Percentiles rank a stretch among this genome's conserved stretches.
These are phyloP conservation scores for Caloenas nicobarica DNA, from an alignment of 2,113 vertebrate species.

Conservation along the genomic window DNA sequence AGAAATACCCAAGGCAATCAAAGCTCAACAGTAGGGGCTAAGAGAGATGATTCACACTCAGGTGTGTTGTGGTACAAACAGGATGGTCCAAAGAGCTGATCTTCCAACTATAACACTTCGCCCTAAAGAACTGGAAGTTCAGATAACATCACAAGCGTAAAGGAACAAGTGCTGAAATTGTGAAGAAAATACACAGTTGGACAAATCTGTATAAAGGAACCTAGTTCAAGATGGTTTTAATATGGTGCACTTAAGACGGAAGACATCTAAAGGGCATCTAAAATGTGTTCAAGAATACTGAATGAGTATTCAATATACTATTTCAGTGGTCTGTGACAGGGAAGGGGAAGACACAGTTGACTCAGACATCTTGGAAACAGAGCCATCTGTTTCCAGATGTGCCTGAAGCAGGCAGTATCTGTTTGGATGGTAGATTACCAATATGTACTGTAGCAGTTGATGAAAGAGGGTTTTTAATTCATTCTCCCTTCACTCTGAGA, in stretches of 20 bases:
- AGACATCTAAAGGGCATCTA: neutral
- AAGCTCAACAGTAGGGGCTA: neutral
- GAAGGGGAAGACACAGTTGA: neutral
- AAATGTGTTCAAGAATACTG: neutral
- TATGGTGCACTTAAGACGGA: neutral
- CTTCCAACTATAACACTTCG: neutral
- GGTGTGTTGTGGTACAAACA: neutral
- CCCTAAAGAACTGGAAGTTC: neutral
- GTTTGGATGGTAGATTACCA: neutral
- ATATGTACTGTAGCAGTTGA: neutral
- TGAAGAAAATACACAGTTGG: neutral
- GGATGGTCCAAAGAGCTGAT: neutral
- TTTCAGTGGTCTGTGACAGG: neutral
- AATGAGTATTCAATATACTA: neutral
- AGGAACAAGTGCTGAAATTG: neutral
- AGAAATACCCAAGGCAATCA: neutral
- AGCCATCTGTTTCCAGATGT: neutral
- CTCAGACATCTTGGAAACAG: neutral
- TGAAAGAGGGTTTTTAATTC: neutral
- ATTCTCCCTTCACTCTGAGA: neutral
- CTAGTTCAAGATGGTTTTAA: neutral
- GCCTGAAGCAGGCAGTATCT: neutral
- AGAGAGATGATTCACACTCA: neutral
- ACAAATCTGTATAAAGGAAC: neutral
- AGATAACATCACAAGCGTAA: neutral